Evolutionary conservation across 2,888 invertebrate species (phyloP), one percentile per base, ranked within the genome.

Genomic region (Aspidiotus rigidus): DNA sequence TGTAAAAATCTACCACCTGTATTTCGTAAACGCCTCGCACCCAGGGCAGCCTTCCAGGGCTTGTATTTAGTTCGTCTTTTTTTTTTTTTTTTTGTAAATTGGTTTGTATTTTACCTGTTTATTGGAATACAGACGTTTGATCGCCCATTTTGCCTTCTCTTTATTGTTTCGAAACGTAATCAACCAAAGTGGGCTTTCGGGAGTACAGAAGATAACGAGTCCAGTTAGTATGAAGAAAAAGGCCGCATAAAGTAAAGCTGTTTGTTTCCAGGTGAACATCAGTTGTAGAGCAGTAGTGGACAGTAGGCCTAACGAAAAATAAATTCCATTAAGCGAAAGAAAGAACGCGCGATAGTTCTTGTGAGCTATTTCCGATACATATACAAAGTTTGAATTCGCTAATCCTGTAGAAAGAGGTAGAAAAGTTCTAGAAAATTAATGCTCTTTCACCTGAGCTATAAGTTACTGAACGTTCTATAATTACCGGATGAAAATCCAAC

Each of bases 171-270:
- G 62, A n/a, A 74, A 74, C 41, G 71, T 72, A 56, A 80, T 73
- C n/a, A 81, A 75, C 84, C 84, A 84, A 71, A 82, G 79, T 0
- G 84, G 84, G 72, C 83, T 83, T 75, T 84, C 84, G 1, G 84
- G 84, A 59, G 83, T 73, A 9, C 69, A 69, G 40, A 79, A 75
- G 44, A 77, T 77, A 2, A 82, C 74, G 0, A 77, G 57, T 9
- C 3, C n/a, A 9, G 17, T 9, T 2, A 55, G 2, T 7, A n/a
- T 13, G 0, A 76, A 53, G 1, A 77, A 53, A 3, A 80, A 76
- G 11, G 81, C 64, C 1, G 74, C 73, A 39, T 79, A 77, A 73
- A 80, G 81, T 9, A 80, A 75, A 10, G 79, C 76, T 73, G 83
- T 79, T 39, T 76, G 76, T n/a, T 79, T 77, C 83, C 83, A 84